Percentiles rank a stretch among this genome's conserved stretches.
These are phyloP conservation scores for Pandemis corylana DNA, from an alignment of 2,888 invertebrate genomes.

Conservation along the genomic window DNA sequence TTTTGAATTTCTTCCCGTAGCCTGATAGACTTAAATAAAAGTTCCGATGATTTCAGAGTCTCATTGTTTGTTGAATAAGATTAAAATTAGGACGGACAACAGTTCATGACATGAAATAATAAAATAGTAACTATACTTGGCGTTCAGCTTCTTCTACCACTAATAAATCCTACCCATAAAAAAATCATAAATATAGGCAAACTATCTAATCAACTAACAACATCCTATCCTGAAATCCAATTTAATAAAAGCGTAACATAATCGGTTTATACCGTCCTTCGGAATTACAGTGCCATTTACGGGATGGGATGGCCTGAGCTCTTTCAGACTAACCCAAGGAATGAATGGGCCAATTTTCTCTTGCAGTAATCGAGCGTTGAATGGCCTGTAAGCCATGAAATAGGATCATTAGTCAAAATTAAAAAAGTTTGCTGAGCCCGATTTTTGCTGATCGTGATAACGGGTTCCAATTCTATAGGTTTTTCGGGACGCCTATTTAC, in stretches of 20 bases:
- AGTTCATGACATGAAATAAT: too few species aligned
- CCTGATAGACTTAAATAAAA: too few species aligned
- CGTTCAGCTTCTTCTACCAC: neutral
- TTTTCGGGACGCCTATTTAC: neutral
- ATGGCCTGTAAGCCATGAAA: slow-evolving; percentile 77
- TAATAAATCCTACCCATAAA: neutral
- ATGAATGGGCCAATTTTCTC: slow-evolving; percentile 80
- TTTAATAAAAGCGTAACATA: slow-evolving; percentile 33
- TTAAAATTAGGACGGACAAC: too few species aligned
- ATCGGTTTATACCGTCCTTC: slow-evolving; percentile 18
- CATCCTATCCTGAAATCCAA: slow-evolving; percentile 19
- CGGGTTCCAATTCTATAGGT: neutral
- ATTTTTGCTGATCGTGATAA: slow-evolving; percentile 14
- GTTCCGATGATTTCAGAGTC: too few species aligned
- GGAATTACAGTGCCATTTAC: slow-evolving; percentile 62
- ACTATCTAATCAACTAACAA: slow-evolving; percentile 7
- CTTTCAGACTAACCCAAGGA: slow-evolving; percentile 57
- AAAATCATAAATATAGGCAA: neutral
- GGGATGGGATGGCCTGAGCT: slow-evolving; percentile 51
- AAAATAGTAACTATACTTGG: neutral
- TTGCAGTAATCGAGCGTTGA: slow-evolving; percentile 76
- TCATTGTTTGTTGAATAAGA: too few species aligned
- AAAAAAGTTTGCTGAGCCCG: slow-evolving; percentile 27
- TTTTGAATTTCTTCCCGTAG: too few species aligned
- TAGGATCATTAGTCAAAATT: slow-evolving; percentile 62